These are phyloP conservation scores for Gambelia wislizenii DNA, from an alignment of 2,797 vertebrate genomes.

Conservation along the genomic window DNA sequence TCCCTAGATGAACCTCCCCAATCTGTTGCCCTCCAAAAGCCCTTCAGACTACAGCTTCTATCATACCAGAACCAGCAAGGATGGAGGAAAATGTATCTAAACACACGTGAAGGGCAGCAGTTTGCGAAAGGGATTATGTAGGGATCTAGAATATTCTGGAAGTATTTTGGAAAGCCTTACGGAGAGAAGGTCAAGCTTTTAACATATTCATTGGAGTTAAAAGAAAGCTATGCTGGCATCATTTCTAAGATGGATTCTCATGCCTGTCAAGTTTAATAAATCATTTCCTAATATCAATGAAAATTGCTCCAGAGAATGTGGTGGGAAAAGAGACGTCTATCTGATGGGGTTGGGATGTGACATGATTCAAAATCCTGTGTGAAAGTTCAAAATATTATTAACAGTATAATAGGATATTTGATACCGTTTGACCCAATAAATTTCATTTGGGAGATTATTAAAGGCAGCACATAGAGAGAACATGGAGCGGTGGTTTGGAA, in stretches of 20 bases:
- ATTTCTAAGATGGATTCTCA: conserved; percentile 12
- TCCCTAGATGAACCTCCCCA: neutral
- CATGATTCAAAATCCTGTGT: conserved; percentile 21
- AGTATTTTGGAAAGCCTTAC: neutral
- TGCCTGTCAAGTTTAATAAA: conserved; percentile 45
- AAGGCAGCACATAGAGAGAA: neutral
- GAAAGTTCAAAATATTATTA: conserved; percentile 21
- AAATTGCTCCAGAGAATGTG: conserved; percentile 23
- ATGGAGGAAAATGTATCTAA: neutral
- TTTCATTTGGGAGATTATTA: conserved; percentile 23
- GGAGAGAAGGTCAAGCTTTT: neutral
- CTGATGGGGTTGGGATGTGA: neutral
- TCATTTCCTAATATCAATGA: conserved; percentile 31
- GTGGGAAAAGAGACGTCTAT: neutral
- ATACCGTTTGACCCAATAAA: conserved; percentile 34
- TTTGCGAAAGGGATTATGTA: neutral
- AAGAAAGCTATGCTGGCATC: neutral
- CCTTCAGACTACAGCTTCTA: neutral
- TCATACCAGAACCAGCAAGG: neutral
- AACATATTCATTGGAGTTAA: neutral
- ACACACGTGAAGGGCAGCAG: neutral
- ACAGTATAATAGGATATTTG: conserved; percentile 16
- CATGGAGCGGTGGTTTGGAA: neutral
- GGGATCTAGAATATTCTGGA: neutral
- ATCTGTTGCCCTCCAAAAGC: too few species aligned